Conservation (phyloP, 1,140 invertebrate species). For the Hylaeus anthracinus region DNA sequence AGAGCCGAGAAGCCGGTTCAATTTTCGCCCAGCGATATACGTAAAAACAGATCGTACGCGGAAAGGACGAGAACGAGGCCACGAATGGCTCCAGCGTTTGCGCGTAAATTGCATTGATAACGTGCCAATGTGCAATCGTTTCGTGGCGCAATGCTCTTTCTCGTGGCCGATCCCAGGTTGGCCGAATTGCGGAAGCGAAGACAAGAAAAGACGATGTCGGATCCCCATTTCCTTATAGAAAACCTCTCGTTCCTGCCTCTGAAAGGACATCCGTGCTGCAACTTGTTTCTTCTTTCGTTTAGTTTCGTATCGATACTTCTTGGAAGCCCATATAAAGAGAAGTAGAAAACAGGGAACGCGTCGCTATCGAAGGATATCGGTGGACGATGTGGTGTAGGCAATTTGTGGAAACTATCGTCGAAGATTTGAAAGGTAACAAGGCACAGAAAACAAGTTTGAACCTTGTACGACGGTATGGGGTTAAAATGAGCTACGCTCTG, state of each 20-base stretch:
- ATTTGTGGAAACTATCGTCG: too few species aligned
- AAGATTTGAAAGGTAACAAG: too few species aligned
- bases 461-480: too few species aligned
- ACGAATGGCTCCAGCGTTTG: slow-evolving; percentile 20
- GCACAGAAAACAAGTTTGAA: too few species aligned
- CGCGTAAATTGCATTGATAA: slow-evolving; percentile 52
- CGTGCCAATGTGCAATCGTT: slow-evolving; percentile 40
- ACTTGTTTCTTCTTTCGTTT: not conserved
- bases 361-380: too few species aligned
- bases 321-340: not conserved
- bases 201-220: slow-evolving; percentile 21
- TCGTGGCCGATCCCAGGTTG: not conserved
- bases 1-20: slow-evolving; percentile 15
- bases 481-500: too few species aligned
- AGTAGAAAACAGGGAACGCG: too few species aligned
- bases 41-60: slow-evolving; percentile 43
- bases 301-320: not conserved
- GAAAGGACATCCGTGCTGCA: slow-evolving; percentile 1
- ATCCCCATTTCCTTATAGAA: slow-evolving; percentile 29
- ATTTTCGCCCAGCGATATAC: slow-evolving; percentile 27
- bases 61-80: slow-evolving; percentile 37
- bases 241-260: slow-evolving; percentile 20
- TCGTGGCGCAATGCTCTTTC: not conserved
- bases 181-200: slow-evolving; percentile 29
- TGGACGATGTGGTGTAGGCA: too few species aligned